Base-by-base conservation (phyloP, 2,113 vertebrate species). In the Thamnophis sirtalis region DNA sequence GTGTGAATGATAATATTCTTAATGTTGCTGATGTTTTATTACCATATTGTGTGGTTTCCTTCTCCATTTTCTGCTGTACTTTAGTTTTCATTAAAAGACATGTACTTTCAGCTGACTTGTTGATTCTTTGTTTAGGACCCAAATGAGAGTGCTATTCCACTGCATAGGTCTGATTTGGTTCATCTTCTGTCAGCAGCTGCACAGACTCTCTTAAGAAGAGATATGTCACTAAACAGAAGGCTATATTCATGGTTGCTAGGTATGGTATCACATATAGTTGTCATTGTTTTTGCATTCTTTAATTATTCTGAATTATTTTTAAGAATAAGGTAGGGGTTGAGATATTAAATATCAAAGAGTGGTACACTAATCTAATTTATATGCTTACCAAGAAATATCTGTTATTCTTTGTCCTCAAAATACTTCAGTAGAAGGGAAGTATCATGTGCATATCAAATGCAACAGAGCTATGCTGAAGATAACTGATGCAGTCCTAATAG, bases 191-290 rank as follows among this genome's bases (percentile, higher is more conserved):
- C 99, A 10, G 98, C 98, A 1, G 98, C 99, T 51, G 96, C 96
- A 0, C 98, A 99, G 91, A 98, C 99, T 0, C 96, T 99, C 26
- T 98, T 99, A 94, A 98, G 99, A 90, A 98, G 99, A 96, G 99
- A 99, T 95, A 99, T 99, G 99, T 99, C 99, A 63, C 98, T 99
- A 28, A 99, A 99, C 94, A 98, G 99, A 95, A 98, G 99, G 55
- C 97, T 99, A 28, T 99, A 99, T 0, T 99, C 98, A 0, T 99
- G 99, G 99, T 94, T 99, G 17, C 97, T 99, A 96, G 99, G 99
- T 99, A 97, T 93, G 68, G 51, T 92, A 5, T 38, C 28, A 85
- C 58, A 9, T 7, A 24, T 1, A 9, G 38, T 49, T 0, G 17
- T 13, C 5, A 7, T 24, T 85, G 22, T 60, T 63, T 68, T 58